Percentiles rank a stretch among this genome's conserved stretches.
These are phyloP conservation scores for Ameiurus melas DNA, from an alignment of 2,113 vertebrate species.

Conservation along the genomic window DNA sequence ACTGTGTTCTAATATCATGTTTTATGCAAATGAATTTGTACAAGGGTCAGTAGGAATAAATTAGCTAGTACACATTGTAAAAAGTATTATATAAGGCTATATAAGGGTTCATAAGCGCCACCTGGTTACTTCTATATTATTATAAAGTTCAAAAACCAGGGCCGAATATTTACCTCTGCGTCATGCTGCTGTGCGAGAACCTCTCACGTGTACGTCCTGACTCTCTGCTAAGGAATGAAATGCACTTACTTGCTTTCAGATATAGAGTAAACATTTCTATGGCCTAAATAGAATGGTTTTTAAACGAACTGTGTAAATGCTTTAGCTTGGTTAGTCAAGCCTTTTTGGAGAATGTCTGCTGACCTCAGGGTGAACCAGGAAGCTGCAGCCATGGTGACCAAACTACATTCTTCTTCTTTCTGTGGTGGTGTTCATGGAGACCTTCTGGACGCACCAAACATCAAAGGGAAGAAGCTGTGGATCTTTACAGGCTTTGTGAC, in stretches of 20 bases:
- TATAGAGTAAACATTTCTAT: neutral
- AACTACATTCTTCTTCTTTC: constrained; percentile 66
- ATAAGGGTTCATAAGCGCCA: too few relatives aligned
- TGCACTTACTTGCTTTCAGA: neutral
- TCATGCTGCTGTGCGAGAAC: neutral
- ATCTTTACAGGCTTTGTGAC: constrained; percentile 57
- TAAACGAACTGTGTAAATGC: neutral
- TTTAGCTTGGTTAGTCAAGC: neutral
- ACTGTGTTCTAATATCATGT: neutral
- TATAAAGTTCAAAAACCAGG: neutral
- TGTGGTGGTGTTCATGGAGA: constrained; percentile 67
- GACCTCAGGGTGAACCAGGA: constrained; percentile 69
- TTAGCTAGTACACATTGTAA: neutral
- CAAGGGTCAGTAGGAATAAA: too few relatives aligned
- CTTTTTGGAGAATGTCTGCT: constrained; percentile 53
- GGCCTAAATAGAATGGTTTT: neutral
- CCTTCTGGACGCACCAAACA: constrained; percentile 61
- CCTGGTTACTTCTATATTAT: neutral
- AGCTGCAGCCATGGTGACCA: constrained; percentile 47
- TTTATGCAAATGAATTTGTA: neutral
- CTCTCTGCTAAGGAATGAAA: neutral
- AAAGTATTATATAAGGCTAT: too few relatives aligned
- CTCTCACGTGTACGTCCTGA: neutral
- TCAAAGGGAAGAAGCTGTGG: constrained; percentile 64
- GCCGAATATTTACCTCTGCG: neutral